Evolutionary conservation across 2,797 vertebrate genomes (phyloP), one percentile per base, ranked within the genome.

Genomic region (Ciconia nigra): DNA sequence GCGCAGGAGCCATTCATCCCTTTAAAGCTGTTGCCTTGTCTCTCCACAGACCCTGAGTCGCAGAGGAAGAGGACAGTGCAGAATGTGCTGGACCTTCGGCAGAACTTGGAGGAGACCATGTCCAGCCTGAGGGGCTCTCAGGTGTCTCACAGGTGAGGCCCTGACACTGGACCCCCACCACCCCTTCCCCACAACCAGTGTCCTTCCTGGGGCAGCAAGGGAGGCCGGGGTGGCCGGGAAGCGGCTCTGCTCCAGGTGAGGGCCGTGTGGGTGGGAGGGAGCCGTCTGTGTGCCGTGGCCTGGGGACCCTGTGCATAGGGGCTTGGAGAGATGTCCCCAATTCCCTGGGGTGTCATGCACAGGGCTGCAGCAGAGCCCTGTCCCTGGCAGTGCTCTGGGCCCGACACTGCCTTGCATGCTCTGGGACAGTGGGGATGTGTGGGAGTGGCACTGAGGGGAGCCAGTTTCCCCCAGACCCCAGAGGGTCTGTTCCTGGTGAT

Each of bases 101-200:
- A 99, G 97, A 99, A 99, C 97, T 98, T 99, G 97, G 99, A 99
- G 94, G 99, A 99, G 95, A 99, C 99, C 94, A 99, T 99, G 99
- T 99, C 99, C 92, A 99, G 99, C 96, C 98, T 99, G 81, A 98
- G 99, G 87, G 99, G 99, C 66, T 99, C 99, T 55, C 99, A 99
- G 97, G 98, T 99, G 79, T 98, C 98, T 90, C 99, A 99, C 98
- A 99, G 99, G 99, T 99, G 93, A 98, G 98, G 35, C 15, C 12
- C 28, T 1, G 0, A 18, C 31, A 29, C 77, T 0, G 0, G 51
- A 63, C 22, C 17, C 71, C 31, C 26, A 3, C 2, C 2, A 8
- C 4, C 16, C 37, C n/a, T 58, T 87, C 41, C 49, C 46, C 18
- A 11, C 15, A 42, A 29, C 39, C 83, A 12, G 14, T n/a, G 17